Evolutionary conservation across 2,113 vertebrate species (phyloP).

Genomic region (Notarius lentiginosus): DNA sequence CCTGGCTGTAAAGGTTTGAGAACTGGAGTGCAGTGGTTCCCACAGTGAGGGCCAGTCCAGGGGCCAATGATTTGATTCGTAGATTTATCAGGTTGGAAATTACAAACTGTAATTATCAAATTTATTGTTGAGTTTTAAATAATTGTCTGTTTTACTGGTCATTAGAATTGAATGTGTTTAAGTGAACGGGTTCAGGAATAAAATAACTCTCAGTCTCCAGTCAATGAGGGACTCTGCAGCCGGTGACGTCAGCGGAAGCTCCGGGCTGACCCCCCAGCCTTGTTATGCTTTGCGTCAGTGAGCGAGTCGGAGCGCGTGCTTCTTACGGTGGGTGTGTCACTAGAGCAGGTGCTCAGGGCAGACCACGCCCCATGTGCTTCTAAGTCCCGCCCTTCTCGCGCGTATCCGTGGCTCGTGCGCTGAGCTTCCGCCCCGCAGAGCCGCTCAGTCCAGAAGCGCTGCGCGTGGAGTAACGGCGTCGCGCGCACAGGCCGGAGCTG

Average conservation of each 20-base stretch:
- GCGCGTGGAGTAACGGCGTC: too few relatives aligned
- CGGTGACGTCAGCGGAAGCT: not conserved
- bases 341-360: not conserved
- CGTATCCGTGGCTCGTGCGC: not conserved
- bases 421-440: not conserved
- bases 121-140: not conserved
- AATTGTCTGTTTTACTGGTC: not conserved
- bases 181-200: not conserved
- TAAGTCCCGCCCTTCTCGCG: not conserved
- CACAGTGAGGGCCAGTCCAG: not conserved
- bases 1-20: not conserved
- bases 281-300: too few relatives aligned
- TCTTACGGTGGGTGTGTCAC: not conserved
- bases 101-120: not conserved
- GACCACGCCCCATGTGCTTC: not conserved
- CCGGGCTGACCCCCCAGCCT: too few relatives aligned
- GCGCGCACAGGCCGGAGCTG: too few relatives aligned
- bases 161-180: not conserved
- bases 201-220: too few relatives aligned
- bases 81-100: not conserved
- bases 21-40: not conserved
- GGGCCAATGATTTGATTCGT: not conserved
- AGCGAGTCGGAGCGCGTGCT: not conserved
- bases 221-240: not conserved
- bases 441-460: not conserved